phyloP scores from a whole-genome alignment of 2,113 vertebrate genomes.

The Agelaius phoeniceus region DNA sequence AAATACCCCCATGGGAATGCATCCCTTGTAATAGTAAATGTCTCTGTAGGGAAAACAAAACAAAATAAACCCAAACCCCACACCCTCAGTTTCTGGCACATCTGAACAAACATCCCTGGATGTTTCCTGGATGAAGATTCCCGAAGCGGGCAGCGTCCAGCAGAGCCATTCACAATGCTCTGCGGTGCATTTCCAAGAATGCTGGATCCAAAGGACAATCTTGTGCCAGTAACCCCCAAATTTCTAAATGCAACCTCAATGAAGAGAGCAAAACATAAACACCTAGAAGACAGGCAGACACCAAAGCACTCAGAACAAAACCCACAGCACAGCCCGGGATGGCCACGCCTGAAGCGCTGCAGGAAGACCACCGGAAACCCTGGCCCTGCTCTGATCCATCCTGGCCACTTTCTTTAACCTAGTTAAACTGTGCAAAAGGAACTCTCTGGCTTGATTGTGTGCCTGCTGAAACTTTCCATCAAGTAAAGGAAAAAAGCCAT shows the following conservation, averaged over 20 bases:
- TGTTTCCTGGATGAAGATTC: background rate
- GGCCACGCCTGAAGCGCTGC: background rate
- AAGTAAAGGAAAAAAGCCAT: background rate
- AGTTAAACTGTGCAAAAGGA: background rate
- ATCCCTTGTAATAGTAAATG: background rate
- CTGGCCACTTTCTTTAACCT: background rate
- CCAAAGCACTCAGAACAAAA: background rate
- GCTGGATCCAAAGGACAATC: background rate
- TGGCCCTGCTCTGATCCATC: background rate
- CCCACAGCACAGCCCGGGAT: background rate
- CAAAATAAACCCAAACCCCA: background rate
- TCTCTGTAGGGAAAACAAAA: background rate
- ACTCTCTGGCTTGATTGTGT: background rate
- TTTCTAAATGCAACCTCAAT: background rate
- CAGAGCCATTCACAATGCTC: accelerated
- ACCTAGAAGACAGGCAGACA: background rate
- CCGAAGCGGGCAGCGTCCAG: background rate
- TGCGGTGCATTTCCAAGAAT: background rate
- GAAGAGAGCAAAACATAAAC: background rate
- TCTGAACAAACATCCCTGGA: background rate
- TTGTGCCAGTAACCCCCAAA: background rate
- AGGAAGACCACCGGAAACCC: background rate
- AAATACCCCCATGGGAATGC: background rate
- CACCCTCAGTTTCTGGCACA: background rate
- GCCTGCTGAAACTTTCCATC: background rate